A percentile compares a stretch with the other conserved stretches of the same genome.
phyloP scores from a whole-genome alignment of 2,888 invertebrate species.

The Lithodes maja region DNA sequence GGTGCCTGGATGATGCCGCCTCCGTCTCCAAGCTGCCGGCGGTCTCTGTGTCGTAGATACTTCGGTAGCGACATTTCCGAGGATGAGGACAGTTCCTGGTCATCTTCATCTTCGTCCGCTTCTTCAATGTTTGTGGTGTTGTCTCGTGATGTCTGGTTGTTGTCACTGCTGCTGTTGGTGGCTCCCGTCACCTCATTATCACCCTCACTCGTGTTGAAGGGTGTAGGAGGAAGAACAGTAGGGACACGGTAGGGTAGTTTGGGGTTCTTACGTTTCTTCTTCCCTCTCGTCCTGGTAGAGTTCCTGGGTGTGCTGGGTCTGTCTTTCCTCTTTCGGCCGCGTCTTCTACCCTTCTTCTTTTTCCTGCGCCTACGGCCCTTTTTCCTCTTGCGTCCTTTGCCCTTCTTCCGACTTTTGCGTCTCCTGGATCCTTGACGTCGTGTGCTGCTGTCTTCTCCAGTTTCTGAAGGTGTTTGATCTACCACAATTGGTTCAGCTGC shows the following conservation, averaged over 20 bases:
- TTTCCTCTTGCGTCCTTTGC: conserved; percentile 25
- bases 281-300: conserved; percentile 22
- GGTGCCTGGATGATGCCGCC: conserved; percentile 70
- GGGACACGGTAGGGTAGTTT: conserved; percentile 52
- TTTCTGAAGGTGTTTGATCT: not conserved
- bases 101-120: conserved; percentile 31
- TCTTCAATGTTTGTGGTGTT: not conserved
- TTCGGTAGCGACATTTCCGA: conserved; percentile 62
- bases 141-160: not conserved
- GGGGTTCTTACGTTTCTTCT: conserved; percentile 48
- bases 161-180: not conserved
- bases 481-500: conserved; percentile 21
- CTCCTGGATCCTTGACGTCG: not conserved
- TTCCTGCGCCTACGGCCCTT: conserved; percentile 27
- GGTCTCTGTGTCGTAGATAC: conserved; percentile 58
- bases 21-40: conserved; percentile 59
- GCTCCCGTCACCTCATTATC: not conserved
- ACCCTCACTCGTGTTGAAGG: not conserved
- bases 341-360: conserved; percentile 38
- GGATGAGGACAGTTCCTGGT: conserved; percentile 40
- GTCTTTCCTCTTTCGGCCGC: conserved; percentile 36
- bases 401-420: conserved; percentile 17
- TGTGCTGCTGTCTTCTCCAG: not conserved
- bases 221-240: conserved; percentile 26
- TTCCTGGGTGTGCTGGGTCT: conserved; percentile 28